Evolutionary conservation across 2,888 invertebrate species (phyloP), one percentile per base, ranked within the genome.

Genomic region (Drepana falcataria): DNA sequence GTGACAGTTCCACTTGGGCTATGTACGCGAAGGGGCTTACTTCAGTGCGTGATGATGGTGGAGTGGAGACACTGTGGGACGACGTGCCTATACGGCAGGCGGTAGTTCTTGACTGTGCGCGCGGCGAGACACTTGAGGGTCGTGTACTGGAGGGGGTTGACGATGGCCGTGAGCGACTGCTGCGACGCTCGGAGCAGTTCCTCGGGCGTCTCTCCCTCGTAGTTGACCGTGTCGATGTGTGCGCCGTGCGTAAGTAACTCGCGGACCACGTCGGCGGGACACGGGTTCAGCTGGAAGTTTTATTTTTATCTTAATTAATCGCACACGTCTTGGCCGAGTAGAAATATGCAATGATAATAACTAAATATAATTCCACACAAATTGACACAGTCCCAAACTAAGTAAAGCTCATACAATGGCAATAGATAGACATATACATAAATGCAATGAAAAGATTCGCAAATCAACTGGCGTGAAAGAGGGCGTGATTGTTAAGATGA

Each of bases 91-190:
- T 94, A 95, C 0, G 93, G 93, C 56, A 95, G 93, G 65, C 92
- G 88, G 81, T 94, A 93, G 80, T 93, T 93, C 77, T 93, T 94
- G 55, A 98, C 95, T 3, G 94, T 94, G 63, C 95, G 93, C 7
- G 98, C 97, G 9, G 98, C 96, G 57, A 97, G 93, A 81, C 98
- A 98, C 73, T 95, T 94, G 65, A 98, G 93, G 58, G 94, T 94
- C 49, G 95, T 95, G 82, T 95, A 95, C 63, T 94, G 93, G 51
- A 96, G 91, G 4, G 95, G 95, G 85, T 96, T 96, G 49, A 96
- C 93, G 62, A 95, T 91, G 68, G 94, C 88, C 63, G 93, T 92
- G 54, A 94, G 88, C 61, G 87, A 89, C 72, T 94, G 95, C 53
- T 92, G 92, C 51, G 73, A 65, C 49, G 86, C 77, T 53, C 92